Evolutionary conservation across 2,888 invertebrate species (phyloP), one percentile per base, ranked within the genome.

Genomic region (Apodemia zela): DNA sequence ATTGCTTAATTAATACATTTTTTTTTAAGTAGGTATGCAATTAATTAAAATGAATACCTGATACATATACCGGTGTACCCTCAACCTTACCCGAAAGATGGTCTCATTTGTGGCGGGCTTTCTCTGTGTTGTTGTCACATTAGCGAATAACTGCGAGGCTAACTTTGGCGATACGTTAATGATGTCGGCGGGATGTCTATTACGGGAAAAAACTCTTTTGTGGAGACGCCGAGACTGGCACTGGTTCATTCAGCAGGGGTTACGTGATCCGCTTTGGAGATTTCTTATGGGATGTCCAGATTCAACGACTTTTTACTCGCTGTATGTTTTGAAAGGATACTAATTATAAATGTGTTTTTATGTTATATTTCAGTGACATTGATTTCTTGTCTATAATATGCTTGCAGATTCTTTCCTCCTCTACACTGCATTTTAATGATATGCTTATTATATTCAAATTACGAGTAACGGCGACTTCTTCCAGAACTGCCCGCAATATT

Each of bases 61-160:
- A 35, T n/a, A 35, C 38, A 54, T 25, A 54, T 54, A 54, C 25
- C 67, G 62, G 77, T 87, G 79, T 80, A 72, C 63, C 74, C 63
- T 68, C 66, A 68, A 15, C 85, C 75, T 84, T 78, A 81, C 69
- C 82, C 84, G 73, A 87, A 87, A 85, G 86, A 87, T 84, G 79
- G 82, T 80, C 85, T 87, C 85, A 87, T 89, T 88, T 89, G 87
- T 84, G 88, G 87, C 88, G 85, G 86, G 84, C 78, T 86, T 84
- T 81, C 87, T 86, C 87, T 88, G 79, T 82, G 85, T 86, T 86
- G 87, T 89, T 89, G 90, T 91, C 91, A 89, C 89, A 91, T 91
- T 90, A 89, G 87, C 88, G 85, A 89, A 89, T 91, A 89, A 85
- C 89, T 85, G 85, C 76, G 79, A 79, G 82, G 73, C 81, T 77